These are phyloP conservation scores for Deroplatys truncata DNA, from an alignment of 2,888 invertebrate genomes.

Conservation along the genomic window DNA sequence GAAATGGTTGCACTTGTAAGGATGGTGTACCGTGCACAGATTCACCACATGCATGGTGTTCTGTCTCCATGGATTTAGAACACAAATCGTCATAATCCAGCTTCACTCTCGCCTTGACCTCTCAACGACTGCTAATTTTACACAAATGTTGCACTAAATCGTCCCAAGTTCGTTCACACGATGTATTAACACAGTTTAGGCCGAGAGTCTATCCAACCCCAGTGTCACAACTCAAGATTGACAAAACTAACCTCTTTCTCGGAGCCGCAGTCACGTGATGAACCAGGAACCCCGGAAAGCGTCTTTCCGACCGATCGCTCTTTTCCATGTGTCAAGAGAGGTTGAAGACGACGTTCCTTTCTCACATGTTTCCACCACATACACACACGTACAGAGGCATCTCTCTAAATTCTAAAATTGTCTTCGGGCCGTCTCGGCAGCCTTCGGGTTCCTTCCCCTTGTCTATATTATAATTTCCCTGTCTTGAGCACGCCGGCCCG, in stretches of 20 bases:
- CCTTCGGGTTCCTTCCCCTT: background rate
- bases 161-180: background rate
- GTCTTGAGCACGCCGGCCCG: background rate
- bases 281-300: background rate
- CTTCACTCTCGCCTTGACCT: too few species aligned
- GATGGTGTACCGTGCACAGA: too few species aligned
- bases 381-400: background rate
- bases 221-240: background rate
- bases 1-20: too few species aligned
- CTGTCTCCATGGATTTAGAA: too few species aligned
- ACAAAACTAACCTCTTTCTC: background rate
- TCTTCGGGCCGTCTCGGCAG: constrained; percentile 19
- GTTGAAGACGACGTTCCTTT: background rate
- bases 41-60: too few species aligned
- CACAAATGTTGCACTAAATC: background rate
- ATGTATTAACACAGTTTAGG: background rate
- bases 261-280: background rate
- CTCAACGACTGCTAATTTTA: background rate
- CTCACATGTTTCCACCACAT: background rate
- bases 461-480: background rate
- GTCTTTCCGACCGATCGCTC: background rate
- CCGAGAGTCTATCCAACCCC: background rate
- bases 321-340: background rate
- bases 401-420: constrained; percentile 19
- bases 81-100: too few species aligned